A percentile compares a stretch with the other conserved stretches of the same genome.
These are phyloP conservation scores for Conistra vaccinii DNA, from an alignment of 2,888 invertebrate species.

Conservation along the genomic window DNA sequence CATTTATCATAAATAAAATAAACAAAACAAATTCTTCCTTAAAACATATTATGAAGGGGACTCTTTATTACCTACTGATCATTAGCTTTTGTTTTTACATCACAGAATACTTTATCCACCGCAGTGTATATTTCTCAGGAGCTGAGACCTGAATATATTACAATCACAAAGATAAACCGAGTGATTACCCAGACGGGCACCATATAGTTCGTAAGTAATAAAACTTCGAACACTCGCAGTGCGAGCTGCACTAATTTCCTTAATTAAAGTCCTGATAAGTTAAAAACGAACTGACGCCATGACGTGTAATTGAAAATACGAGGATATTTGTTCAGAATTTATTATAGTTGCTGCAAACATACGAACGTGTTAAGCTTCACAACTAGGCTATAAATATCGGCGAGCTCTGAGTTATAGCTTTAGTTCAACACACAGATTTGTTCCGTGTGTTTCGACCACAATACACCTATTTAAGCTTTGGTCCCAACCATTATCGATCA, in stretches of 20 bases:
- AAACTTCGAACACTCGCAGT: conserved; percentile 16
- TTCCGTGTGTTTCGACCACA: conserved; percentile 70
- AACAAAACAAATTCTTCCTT: no score
- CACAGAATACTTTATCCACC: neutral
- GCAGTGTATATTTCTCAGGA: neutral
- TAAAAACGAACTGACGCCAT: conserved; percentile 45
- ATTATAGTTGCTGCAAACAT: conserved; percentile 77
- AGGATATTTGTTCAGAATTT: conserved; percentile 76
- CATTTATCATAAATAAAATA: no score
- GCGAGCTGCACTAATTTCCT: conserved; percentile 37
- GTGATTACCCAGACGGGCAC: neutral
- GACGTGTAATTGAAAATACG: conserved; percentile 72
- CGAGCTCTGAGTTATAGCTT: conserved; percentile 80
- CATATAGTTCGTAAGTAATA: conserved; percentile 35
- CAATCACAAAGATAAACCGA: conserved; percentile 33
- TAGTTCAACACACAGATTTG: conserved; percentile 78
- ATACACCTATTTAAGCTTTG: conserved; percentile 67
- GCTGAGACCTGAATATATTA: conserved; percentile 14
- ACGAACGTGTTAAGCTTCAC: conserved; percentile 81
- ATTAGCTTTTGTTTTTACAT: conserved; percentile 1
- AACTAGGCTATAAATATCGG: conserved; percentile 84
- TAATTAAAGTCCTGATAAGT: conserved; percentile 53
- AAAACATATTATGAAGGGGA: no score
- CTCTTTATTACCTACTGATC: neutral
- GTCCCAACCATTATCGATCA: conserved; percentile 63